Base-by-base conservation (phyloP, 2,888 invertebrate species). In the Cataglyphis cursor region DNA sequence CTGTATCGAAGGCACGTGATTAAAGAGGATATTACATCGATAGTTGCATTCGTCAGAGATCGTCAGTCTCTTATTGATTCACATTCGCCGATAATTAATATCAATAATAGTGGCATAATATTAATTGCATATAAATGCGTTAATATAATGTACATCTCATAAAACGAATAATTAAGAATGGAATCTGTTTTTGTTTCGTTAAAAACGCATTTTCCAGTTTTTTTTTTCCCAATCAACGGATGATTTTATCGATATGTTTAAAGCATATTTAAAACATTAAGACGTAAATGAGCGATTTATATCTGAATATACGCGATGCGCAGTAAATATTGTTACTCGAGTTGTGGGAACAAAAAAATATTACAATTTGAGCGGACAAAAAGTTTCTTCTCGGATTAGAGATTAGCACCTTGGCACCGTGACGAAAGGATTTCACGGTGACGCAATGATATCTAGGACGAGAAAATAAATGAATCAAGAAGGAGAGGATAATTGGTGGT, bases 391-490 rank as follows among this genome's bases (percentile, higher is more conserved):
- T 78, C 21, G 31, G 59, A 80, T 72, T 72, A 28, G 76, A 76
- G 75, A 76, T 44, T 65, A 68, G 75, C 73, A 62, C 68, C 75
- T 62, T 35, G 73, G 54, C 38, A 65, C 62, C 82, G 72, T 83
- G 83, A 86, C 87, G 74, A 81, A 87, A 83, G 74, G 83, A 89
- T 90, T 90, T 89, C 85, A 85, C 84, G 76, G 65, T 82, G 85
- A 87, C 80, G 90, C 86, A 87, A 90, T 80, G 76, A 65, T 80
- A 89, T 91, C 86, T 74, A 54, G 76, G 81, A 59, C 62, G 84
- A 72, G 83, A 75, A 81, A 90, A 82, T 54, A 81, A 75, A 86
- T 83, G 85, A 74, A 61, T 44, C 75, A 83, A 54, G 44, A 72
- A 78, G 48, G 64, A 65, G 75, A 62, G 70, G 80, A 81, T 81